A percentile compares a stretch with the other conserved stretches of the same genome.
Conservation (phyloP, 2,797 vertebrate genomes). For the Macropus fuliginosus region DNA sequence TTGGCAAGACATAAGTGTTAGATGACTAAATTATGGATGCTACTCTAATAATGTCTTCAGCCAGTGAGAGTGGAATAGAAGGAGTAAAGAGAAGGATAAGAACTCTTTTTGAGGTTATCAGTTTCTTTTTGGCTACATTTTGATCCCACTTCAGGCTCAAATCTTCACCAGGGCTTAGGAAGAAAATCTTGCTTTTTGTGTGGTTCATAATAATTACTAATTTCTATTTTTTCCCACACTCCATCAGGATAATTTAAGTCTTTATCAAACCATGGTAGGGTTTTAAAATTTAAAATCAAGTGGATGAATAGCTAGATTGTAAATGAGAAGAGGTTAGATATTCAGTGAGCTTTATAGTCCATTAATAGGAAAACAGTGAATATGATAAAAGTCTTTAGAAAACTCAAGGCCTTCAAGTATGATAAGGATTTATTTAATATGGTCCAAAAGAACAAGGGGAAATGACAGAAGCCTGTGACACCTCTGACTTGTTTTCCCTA, state of each 20-base stretch:
- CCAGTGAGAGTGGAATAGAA: conserved; percentile 14
- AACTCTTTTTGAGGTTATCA: neutral
- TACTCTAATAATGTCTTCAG: conserved; percentile 24
- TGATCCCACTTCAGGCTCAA: conserved; percentile 21
- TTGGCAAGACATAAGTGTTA: neutral
- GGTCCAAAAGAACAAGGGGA: conserved; percentile 46
- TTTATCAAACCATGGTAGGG: conserved; percentile 62
- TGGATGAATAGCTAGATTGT: conserved; percentile 57
- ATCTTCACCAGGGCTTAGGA: conserved; percentile 13
- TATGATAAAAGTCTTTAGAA: conserved; percentile 57
- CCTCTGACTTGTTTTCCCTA: conserved; percentile 34
- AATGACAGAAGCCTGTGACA: neutral
- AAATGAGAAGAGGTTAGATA: conserved; percentile 74
- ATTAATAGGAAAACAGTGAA: conserved; percentile 49
- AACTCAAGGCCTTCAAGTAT: conserved; percentile 3
- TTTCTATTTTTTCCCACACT: conserved; percentile 56
- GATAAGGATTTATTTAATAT: conserved; percentile 58
- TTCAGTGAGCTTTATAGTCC: neutral
- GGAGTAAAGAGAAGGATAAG: conserved; percentile 21
- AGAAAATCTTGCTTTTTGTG: conserved; percentile 7
- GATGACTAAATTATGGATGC: neutral
- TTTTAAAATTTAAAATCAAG: conserved; percentile 71
- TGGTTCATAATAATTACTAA: conserved; percentile 68
- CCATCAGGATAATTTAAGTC: conserved; percentile 69
- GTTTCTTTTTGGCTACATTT: neutral